These are phyloP conservation scores for Malthinus seriepunctatus DNA, from an alignment of 2,888 invertebrate genomes.

Conservation along the genomic window DNA sequence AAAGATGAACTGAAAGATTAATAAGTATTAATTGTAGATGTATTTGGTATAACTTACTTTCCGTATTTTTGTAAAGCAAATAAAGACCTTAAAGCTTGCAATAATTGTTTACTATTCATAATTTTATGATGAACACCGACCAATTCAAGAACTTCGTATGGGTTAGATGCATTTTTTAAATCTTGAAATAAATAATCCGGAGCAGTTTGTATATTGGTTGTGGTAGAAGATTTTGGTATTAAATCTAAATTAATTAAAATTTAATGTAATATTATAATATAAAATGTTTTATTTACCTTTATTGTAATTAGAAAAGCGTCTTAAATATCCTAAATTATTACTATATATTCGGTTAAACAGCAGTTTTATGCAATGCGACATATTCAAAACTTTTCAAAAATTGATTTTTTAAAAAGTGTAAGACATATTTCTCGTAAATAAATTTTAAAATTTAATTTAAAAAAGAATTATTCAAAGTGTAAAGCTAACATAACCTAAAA, in stretches of 20 bases:
- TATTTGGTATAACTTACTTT: conserved; percentile 44
- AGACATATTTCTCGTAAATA: no score
- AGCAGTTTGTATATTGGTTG: conserved; percentile 1
- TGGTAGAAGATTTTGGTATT: conserved; percentile 9
- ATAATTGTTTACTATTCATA: conserved; percentile 60
- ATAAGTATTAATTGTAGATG: background rate
- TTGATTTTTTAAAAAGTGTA: no score
- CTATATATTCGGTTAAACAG: background rate
- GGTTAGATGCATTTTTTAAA: conserved; percentile 55
- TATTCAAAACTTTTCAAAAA: background rate
- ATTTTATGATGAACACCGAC: conserved; percentile 53
- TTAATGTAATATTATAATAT: background rate
- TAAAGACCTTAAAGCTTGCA: conserved; percentile 61
- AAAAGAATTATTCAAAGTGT: no score
- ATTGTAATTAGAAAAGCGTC: background rate
- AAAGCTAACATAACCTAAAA: no score
- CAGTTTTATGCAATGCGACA: background rate
- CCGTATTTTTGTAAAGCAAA: conserved; percentile 61
- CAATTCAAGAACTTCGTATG: conserved; percentile 55
- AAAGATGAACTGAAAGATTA: conserved; percentile 44
- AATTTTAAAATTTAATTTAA: no score
- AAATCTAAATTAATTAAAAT: background rate
- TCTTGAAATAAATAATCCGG: conserved; percentile 56
- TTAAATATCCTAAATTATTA: background rate
- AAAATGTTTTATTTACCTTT: background rate